Base-by-base conservation (phyloP, 2,888 invertebrate genomes). In the Dascillus cervinus region DNA sequence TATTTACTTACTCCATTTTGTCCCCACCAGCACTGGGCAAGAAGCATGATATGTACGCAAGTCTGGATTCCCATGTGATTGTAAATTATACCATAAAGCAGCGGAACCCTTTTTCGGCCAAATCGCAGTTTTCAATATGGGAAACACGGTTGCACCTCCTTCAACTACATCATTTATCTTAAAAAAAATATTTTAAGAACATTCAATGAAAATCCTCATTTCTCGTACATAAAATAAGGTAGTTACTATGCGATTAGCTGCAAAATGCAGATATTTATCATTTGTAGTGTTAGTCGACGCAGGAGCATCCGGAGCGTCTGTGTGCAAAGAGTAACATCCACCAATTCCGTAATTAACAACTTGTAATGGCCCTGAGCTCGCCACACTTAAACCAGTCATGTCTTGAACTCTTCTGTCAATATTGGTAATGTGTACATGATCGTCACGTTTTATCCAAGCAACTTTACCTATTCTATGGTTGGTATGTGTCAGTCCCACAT, bases 261-360 rank as follows among this genome's bases (percentile, higher is more conserved):
- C 83, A 79, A 65, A 96, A 97, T 1, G 94, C 90, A 53, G 86
- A 79, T n/a, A n/a, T n/a, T n/a, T n/a, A n/a, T n/a, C n/a, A n/a
- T n/a, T n/a, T n/a, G n/a, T n/a, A n/a, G n/a, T n/a, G n/a, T n/a
- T n/a, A n/a, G n/a, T n/a, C n/a, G n/a, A n/a, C n/a, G n/a, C n/a
- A n/a, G n/a, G n/a, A n/a, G n/a, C n/a, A n/a, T n/a, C n/a, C n/a
- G n/a, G n/a, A n/a, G n/a, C n/a, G n/a, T n/a, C n/a, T n/a, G n/a
- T n/a, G 67, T 98, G 98, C 8, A 97, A 96, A 57, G 96, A 96
- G 63, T 97, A 98, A 62, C 97, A 96, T 0, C 97, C 97, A 2
- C 96, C 97, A 46, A 97, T 89, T 11, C 97, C 97, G 64, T 98
- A 98, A 70, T 97, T 98, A 41, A 94, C 96, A 26, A 97, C 91